Conservation (phyloP, 2,888 invertebrate species). For the Ormyrus nitidulus region DNA sequence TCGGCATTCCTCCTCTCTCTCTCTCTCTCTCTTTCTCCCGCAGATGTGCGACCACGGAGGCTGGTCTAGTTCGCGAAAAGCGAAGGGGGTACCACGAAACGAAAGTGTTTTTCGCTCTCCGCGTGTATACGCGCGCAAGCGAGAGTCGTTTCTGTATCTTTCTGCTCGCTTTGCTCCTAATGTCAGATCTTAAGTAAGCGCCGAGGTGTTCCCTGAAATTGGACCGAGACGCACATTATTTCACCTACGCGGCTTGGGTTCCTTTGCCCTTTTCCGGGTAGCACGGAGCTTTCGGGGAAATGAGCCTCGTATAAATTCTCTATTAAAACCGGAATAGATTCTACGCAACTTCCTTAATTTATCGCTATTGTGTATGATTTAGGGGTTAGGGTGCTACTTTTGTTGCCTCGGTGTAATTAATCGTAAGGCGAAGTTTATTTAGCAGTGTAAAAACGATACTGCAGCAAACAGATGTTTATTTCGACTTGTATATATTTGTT, state of each 20-base stretch:
- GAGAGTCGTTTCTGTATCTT: neutral
- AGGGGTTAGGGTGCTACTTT: too few species aligned
- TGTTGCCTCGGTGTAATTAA: too few species aligned
- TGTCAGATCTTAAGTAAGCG: slow-evolving; percentile 31
- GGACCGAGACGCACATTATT: neutral
- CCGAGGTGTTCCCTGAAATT: slow-evolving; percentile 10
- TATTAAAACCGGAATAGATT: too few species aligned
- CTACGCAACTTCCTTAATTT: too few species aligned
- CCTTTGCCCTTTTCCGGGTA: too few species aligned
- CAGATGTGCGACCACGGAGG: neutral
- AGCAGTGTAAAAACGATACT: too few species aligned
- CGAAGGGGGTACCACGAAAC: slow-evolving; percentile 26
- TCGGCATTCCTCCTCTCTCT: neutral
- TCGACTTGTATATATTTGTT: too few species aligned
- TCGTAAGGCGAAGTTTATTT: too few species aligned
- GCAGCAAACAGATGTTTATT: too few species aligned
- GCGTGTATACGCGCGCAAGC: neutral
- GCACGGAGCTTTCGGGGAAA: too few species aligned
- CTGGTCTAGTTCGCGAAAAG: neutral
- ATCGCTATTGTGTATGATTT: too few species aligned
- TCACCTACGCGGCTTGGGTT: neutral
- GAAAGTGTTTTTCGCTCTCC: slow-evolving; percentile 36
- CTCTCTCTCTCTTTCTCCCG: neutral
- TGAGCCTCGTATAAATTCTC: too few species aligned
- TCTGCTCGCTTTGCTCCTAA: neutral